A percentile compares a stretch with the other conserved stretches of the same genome.
Conservation (phyloP, 2,797 vertebrate genomes). For the Florisuga fusca region DNA sequence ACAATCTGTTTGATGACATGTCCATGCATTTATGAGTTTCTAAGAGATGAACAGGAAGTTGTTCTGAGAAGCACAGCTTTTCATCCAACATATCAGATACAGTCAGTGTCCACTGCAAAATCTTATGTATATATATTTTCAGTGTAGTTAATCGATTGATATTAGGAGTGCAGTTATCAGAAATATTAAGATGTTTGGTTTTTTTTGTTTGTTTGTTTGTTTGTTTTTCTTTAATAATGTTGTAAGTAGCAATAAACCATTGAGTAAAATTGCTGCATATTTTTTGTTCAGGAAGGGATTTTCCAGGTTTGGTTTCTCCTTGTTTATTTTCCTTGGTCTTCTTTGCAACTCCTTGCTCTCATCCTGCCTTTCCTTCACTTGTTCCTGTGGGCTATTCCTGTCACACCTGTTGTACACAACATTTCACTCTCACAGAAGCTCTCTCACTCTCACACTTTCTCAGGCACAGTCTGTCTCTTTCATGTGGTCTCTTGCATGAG, state of each 20-base stretch:
- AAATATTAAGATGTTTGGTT: background rate
- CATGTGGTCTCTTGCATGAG: accelerated
- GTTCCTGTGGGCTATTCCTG: background rate
- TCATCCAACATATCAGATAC: constrained; percentile 34
- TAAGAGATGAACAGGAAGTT: constrained; percentile 23
- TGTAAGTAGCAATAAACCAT: background rate
- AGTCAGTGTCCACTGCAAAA: background rate
- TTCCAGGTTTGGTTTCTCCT: background rate
- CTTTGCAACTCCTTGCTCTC: background rate
- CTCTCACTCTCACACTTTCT: background rate
- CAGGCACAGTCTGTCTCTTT: background rate
- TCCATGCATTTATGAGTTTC: constrained; percentile 59
- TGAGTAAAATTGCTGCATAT: background rate
- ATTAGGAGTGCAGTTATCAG: background rate
- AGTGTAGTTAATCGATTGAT: background rate
- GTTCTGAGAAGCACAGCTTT: constrained; percentile 36
- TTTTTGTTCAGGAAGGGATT: background rate
- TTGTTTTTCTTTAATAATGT: background rate
- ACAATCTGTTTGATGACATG: constrained; percentile 46
- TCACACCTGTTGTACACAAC: accelerated
- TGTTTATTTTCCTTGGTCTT: background rate
- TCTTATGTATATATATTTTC: background rate
- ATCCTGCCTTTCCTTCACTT: background rate
- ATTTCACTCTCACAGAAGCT: accelerated
- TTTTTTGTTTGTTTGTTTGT: background rate